These are phyloP conservation scores for Plecturocebus donacophilus DNA, from an alignment of 2,113 vertebrate species.

Conservation along the genomic window DNA sequence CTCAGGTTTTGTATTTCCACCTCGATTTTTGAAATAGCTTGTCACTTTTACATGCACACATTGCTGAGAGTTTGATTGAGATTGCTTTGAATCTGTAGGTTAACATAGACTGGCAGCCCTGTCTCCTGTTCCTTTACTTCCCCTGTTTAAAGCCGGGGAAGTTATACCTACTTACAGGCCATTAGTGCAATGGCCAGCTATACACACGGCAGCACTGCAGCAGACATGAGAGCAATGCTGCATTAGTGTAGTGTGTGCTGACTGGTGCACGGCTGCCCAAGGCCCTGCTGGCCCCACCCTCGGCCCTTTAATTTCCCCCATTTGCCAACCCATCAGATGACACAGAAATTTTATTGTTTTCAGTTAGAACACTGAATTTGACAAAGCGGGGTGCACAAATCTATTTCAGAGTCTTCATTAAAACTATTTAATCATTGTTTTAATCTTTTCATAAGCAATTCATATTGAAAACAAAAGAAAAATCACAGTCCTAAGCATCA, in stretches of 20 bases:
- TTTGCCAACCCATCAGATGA: background rate
- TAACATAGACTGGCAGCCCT: background rate
- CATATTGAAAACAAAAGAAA: background rate
- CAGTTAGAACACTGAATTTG: background rate
- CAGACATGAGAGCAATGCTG: background rate
- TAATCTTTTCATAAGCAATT: background rate
- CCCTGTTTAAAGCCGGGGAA: background rate
- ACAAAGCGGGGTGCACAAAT: background rate
- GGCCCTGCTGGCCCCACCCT: background rate
- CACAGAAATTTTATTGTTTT: background rate
- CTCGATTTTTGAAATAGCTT: background rate
- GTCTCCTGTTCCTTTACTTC: background rate
- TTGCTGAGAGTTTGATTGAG: background rate
- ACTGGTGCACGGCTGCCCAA: background rate
- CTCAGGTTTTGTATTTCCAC: background rate
- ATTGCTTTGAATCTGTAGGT: background rate
- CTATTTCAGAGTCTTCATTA: background rate
- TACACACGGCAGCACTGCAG: background rate
- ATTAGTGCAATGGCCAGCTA: background rate
- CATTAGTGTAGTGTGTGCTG: background rate
- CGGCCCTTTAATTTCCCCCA: background rate
- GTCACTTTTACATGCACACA: background rate
- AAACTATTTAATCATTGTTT: background rate
- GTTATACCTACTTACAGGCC: background rate
- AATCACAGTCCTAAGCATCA: background rate